These are phyloP conservation scores for Leptobrachium ailaonicum DNA, from an alignment of 2,113 vertebrate genomes.

Conservation along the genomic window DNA sequence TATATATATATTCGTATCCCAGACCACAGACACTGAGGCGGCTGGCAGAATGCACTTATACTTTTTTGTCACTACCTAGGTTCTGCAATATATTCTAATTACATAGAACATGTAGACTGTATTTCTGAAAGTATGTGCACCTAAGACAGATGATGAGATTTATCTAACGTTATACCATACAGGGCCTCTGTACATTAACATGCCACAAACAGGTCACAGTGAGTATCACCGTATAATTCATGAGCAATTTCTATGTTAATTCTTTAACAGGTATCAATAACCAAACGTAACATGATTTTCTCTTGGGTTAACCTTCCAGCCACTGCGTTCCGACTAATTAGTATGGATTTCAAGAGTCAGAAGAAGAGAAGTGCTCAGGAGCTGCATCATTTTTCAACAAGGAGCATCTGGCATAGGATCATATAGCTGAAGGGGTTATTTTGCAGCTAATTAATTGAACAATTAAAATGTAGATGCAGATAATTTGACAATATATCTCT, in stretches of 20 bases:
- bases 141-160: too few relatives aligned
- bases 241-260: neutral
- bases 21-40: too few relatives aligned
- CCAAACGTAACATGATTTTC: neutral
- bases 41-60: too few relatives aligned
- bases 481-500: neutral
- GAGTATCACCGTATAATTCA: too few relatives aligned
- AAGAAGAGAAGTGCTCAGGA: neutral
- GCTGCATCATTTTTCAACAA: neutral
- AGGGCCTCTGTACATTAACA: too few relatives aligned
- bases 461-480: slow-evolving; percentile 11
- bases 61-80: too few relatives aligned
- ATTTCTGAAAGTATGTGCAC: too few relatives aligned
- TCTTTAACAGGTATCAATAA: neutral
- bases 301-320: neutral
- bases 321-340: neutral
- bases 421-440: neutral
- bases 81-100: too few relatives aligned
- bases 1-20: too few relatives aligned
- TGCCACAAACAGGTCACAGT: too few relatives aligned
- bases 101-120: too few relatives aligned
- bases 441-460: neutral
- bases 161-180: too few relatives aligned
- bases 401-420: neutral
- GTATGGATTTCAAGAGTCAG: neutral